phyloP scores from a whole-genome alignment of 53 echinoderm and acorn worm species.

The Luidia sarsii region DNA sequence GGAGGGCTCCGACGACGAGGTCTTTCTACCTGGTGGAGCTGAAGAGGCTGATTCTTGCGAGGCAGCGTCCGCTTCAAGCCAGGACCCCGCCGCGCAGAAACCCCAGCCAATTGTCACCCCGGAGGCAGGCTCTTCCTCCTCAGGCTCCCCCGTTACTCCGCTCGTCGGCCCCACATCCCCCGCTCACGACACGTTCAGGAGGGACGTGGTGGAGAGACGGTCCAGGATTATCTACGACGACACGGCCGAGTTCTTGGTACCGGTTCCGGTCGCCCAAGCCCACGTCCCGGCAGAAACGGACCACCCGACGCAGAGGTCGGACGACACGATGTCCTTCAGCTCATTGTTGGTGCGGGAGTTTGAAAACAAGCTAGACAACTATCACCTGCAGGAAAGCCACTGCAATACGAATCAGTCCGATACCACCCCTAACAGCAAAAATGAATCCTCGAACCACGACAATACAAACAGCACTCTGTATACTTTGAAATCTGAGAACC shows the following conservation, averaged over 20 bases:
- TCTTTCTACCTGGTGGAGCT: conserved; percentile 51
- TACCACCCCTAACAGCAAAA: not conserved
- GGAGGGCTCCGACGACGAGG: no score
- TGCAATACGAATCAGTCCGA: not conserved
- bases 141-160: not conserved
- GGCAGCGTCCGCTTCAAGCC: not conserved
- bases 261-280: not conserved
- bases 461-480: not conserved
- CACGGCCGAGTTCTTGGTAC: conserved; percentile 36
- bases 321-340: conserved; percentile 33
- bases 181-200: conserved; percentile 12
- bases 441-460: no score
- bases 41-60: conserved; percentile 4
- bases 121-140: not conserved
- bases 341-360: conserved; percentile 14
- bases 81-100: not conserved
- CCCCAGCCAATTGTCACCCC: conserved; percentile 5
- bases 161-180: conserved; percentile 21
- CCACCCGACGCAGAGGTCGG: not conserved
- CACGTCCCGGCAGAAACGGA: not conserved
- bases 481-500: no score
- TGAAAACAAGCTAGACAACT: conserved; percentile 17
- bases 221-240: conserved; percentile 52
- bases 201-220: conserved; percentile 32
- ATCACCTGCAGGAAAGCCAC: not conserved